Conservation (phyloP, 64 coral and sea anemone genomes). For the Stichodactyla helianthus region DNA sequence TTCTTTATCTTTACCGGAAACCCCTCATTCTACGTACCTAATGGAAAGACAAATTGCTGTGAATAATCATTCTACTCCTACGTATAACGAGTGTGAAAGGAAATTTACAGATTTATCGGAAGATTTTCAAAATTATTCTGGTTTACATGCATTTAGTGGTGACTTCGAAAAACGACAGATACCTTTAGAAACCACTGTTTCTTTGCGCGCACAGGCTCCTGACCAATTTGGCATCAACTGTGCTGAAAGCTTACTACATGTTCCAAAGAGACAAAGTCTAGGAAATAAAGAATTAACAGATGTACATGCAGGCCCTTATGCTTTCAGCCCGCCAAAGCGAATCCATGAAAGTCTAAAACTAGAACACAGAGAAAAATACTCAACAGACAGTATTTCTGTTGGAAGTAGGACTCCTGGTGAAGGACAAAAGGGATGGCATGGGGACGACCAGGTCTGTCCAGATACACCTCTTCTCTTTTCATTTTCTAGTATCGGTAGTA, state of each 20-base stretch:
- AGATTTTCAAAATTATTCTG: constrained; percentile 10
- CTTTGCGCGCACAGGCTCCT: background rate
- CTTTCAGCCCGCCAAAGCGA: background rate
- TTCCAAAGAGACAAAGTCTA: background rate
- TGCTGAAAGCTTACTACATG: background rate
- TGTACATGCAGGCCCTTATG: background rate
- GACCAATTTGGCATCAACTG: background rate
- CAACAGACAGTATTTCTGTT: background rate
- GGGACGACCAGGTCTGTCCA: background rate
- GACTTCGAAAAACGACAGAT: background rate
- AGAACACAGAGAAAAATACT: background rate
- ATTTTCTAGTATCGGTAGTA: background rate
- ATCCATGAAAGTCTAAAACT: background rate
- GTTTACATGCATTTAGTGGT: background rate
- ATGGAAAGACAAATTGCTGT: background rate
- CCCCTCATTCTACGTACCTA: background rate
- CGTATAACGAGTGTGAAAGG: background rate
- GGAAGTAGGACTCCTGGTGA: background rate
- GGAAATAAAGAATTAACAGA: background rate
- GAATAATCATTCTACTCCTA: background rate
- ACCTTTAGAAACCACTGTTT: background rate
- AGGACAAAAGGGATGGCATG: background rate
- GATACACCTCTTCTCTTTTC: constrained; percentile 5
- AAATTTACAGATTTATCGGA: background rate
- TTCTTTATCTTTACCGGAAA: background rate